These are phyloP conservation scores for Malurus splendens DNA, from an alignment of 2,797 vertebrate species.

Conservation along the genomic window DNA sequence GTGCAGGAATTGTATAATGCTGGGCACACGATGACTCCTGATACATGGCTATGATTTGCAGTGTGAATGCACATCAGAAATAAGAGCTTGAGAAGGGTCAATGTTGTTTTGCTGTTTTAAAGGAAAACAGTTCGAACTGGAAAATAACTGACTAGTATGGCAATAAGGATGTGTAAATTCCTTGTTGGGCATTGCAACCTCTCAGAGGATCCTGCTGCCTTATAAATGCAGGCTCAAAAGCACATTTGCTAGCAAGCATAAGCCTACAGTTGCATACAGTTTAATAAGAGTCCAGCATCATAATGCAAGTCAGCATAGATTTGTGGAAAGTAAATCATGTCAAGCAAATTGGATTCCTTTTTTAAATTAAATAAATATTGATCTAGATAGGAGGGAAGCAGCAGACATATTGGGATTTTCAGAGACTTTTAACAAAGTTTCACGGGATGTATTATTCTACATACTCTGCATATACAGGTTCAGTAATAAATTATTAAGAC, in stretches of 20 bases:
- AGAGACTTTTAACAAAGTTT: slow-evolving; percentile 41
- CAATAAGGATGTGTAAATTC: not conserved
- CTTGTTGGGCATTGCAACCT: not conserved
- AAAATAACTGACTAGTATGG: not conserved
- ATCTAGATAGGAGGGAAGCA: slow-evolving; percentile 43
- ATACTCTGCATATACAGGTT: not conserved
- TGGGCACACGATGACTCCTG: not conserved
- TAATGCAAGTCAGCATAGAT: slow-evolving; percentile 48
- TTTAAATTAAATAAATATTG: slow-evolving; percentile 67
- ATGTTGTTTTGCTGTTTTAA: not conserved
- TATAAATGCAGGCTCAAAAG: not conserved
- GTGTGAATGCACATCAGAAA: not conserved
- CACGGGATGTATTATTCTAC: slow-evolving; percentile 34
- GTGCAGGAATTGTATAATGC: accelerated
- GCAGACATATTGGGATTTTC: slow-evolving; percentile 39
- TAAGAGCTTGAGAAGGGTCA: not conserved
- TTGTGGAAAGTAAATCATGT: slow-evolving; percentile 58
- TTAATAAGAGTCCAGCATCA: slow-evolving; percentile 36
- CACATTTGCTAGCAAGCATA: not conserved
- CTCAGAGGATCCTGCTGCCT: not conserved
- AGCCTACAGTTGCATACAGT: slow-evolving; percentile 18
- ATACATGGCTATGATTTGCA: not conserved
- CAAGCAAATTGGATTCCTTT: slow-evolving; percentile 63
- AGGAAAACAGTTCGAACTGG: not conserved
- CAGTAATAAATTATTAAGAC: slow-evolving; percentile 46